Base-by-base conservation (phyloP, 2,113 vertebrate species). In the Nothoprocta pentlandii region DNA sequence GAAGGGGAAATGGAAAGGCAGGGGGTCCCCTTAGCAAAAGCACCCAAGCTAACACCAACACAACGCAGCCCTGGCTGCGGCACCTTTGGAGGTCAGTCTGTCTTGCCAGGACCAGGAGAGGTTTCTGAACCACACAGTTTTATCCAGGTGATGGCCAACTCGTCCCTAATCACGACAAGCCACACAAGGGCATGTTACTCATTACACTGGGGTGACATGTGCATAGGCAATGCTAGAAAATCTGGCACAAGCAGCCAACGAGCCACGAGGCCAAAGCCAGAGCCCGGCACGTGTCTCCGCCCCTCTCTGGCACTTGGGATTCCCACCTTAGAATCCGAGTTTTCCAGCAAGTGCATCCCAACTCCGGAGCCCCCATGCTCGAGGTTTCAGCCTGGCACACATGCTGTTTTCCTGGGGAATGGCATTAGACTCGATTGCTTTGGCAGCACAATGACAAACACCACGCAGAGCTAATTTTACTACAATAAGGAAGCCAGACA, bases 401-500 rank as follows among this genome's bases (percentile, higher is more conserved):
- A 76, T 78, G 68, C 53, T 59, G 88, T 30, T 89, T 62, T 93
- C 93, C 88, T 81, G 74, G 26, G 77, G 63, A 94, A 94, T 25
- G 62, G 87, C 85, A 89, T 89, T 81, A 89, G 58, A 85, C 70
- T 92, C 1, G 2, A 95, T 46, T 94, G 93, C 70, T 93, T 81
- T 94, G 85, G 88, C 92, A 96, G 80, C 68, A 81, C 85, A 79
- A 80, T 90, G 93, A 95, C 94, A 96, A 94, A 95, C 85, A 95
- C 74, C 74, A 89, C 22, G 69, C 94, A 92, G 80, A 94, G 94
- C 74, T 95, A 95, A 96, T 95, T 92, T 95, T 95, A 95, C 90
- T 96, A 96, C 95, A 96, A 95, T 90, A 90, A 93, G 80, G 69
- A 93, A 89, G 90, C 30, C n/a, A 95, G 77, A 10, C 88, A 89